Percentiles rank a stretch among this genome's conserved stretches.
phyloP scores from a whole-genome alignment of 2,888 invertebrate species.

The Philopedon plagiatum region DNA sequence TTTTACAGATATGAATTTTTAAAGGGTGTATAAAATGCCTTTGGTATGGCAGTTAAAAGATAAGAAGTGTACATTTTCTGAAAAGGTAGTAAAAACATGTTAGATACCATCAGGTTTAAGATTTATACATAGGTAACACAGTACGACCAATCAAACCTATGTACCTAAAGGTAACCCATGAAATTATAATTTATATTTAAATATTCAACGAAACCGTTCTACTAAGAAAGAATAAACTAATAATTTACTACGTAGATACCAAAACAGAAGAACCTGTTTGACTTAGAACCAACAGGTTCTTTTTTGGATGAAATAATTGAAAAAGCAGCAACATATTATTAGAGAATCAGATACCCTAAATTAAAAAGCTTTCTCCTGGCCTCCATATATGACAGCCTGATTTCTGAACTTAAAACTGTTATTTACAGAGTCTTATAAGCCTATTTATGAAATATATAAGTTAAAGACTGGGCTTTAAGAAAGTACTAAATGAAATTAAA shows the following conservation, averaged over 20 bases:
- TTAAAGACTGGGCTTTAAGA: not conserved
- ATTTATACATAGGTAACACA: too few relatives aligned
- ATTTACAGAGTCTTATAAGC: not conserved
- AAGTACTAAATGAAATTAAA: too few relatives aligned
- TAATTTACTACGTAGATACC: constrained; percentile 13
- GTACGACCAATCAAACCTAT: too few relatives aligned
- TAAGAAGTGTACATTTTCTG: too few relatives aligned
- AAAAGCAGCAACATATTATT: constrained; percentile 36
- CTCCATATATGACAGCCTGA: not conserved
- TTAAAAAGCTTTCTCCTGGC: constrained; percentile 36
- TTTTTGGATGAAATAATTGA: constrained; percentile 38
- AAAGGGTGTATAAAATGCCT: not conserved
- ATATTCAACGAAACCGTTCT: not conserved
- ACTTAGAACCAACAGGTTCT: constrained; percentile 36
- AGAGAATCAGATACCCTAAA: constrained; percentile 32
- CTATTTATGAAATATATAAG: not conserved
- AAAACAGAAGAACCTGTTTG: constrained; percentile 29
- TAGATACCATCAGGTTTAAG: too few relatives aligned
- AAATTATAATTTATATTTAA: too few relatives aligned
- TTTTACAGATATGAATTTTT: not conserved
- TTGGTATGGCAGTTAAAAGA: too few relatives aligned
- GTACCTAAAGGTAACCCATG: too few relatives aligned
- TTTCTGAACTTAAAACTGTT: constrained; percentile 13
- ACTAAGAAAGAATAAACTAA: constrained; percentile 9
- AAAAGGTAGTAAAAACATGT: too few relatives aligned